Base-by-base conservation (phyloP, 2,888 invertebrate species). In the Cantharis flavilabris region DNA sequence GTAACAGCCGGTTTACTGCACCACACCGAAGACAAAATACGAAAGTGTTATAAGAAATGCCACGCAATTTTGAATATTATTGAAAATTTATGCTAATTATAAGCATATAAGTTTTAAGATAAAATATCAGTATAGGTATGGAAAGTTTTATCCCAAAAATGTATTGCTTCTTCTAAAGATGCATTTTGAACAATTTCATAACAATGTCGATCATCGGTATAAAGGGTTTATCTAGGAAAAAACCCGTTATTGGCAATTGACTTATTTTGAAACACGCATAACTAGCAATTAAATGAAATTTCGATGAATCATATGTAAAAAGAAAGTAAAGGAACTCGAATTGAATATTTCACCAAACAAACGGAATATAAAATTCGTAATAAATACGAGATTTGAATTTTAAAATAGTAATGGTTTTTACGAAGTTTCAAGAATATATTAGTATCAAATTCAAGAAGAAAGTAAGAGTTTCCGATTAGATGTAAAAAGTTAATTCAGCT, bases 11-110 rank as follows among this genome's bases (percentile, higher is more conserved):
- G 74, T 73, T 76, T 72, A 70, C 13, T 70, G 23, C 69, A 63
- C 70, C 28, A 49, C 70, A 62, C 69, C 26, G 74, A 64, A 70
- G 28, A 49, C 71, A 23, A 63, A 70, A 67, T 69, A 77, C 63
- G 76, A 78, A 76, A 78, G 77, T 76, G 65, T 62, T 70, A 30
- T 30, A 62, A 71, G 26, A 62, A 72, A 69, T 62, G 62, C 20
- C 62, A 70, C 69, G 77, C 73, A 77, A 74, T 74, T 72, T 76
- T 72, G 62, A 73, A 67, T 76, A 70, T 85, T 85, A 85, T 85
- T 79, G 84, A 81, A 82, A 84, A 84, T 85, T 85, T 84, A 85
- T 85, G 85, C 81, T 83, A 85, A 85, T 81, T 75, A 72, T 23
- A 62, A 62, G 76, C 71, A 69, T 62, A 72, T 26, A 64, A 63